Conservation (phyloP, 30 jellyfish, hydroid and myxozoan species). For the Hydra vulgaris region DNA sequence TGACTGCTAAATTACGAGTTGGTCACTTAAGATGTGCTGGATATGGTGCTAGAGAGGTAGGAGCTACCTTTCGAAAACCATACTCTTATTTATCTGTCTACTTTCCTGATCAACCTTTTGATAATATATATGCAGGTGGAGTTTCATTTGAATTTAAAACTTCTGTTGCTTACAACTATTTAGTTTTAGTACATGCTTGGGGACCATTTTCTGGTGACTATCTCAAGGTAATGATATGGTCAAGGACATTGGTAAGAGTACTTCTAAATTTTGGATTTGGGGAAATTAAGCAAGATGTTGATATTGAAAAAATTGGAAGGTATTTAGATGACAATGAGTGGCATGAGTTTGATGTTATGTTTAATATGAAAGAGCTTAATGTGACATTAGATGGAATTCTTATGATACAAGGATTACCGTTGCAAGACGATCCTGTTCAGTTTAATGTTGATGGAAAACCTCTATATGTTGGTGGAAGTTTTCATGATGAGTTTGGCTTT, state of each 20-base stretch:
- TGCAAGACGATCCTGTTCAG: slow-evolving; percentile 86
- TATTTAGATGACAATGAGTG: slow-evolving; percentile 80
- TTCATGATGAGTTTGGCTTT: slow-evolving; percentile 70
- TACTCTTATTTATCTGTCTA: slow-evolving; percentile 67
- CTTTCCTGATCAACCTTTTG: slow-evolving; percentile 60
- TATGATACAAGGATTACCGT: slow-evolving; percentile 66
- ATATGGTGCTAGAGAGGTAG: slow-evolving; percentile 52
- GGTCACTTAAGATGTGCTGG: slow-evolving; percentile 94
- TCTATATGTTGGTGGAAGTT: slow-evolving; percentile 80
- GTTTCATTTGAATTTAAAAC: slow-evolving; percentile 70
- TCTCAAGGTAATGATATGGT: slow-evolving; percentile 44
- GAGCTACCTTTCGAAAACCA: slow-evolving; percentile 84
- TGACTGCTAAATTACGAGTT: slow-evolving; percentile 50
- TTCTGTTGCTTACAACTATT: slow-evolving; percentile 49
- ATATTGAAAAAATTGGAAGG: slow-evolving; percentile 44
- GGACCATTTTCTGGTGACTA: slow-evolving; percentile 94
- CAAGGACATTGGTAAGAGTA: slow-evolving; percentile 69
- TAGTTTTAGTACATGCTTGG: slow-evolving; percentile 48
- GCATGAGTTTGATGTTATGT: slow-evolving; percentile 58
- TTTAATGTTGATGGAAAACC: slow-evolving; percentile 89
- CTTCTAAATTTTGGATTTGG: slow-evolving; percentile 67
- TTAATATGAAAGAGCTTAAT: slow-evolving; percentile 68
- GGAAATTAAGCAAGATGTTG: slow-evolving; percentile 63
- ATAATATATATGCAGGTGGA: slow-evolving; percentile 83
- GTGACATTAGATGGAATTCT: slow-evolving; percentile 76